Evolutionary conservation across 2,797 vertebrate genomes (phyloP).

Genomic region (Halcyon smyrnensis): DNA sequence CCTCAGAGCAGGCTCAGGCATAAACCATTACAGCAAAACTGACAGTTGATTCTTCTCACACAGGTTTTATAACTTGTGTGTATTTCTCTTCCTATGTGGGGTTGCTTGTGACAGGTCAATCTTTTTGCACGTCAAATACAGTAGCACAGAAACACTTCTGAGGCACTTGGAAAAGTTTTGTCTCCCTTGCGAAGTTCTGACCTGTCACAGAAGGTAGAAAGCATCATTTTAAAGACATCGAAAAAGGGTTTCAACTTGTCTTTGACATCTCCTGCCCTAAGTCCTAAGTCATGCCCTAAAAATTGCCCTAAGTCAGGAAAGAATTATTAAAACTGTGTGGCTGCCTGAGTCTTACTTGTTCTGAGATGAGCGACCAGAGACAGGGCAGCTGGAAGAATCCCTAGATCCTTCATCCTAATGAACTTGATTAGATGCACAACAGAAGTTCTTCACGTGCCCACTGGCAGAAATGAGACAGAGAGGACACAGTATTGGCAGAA

Average conservation of each 20-base stretch:
- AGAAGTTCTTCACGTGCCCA: background rate
- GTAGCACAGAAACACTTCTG: background rate
- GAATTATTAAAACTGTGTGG: background rate
- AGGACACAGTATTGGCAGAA: background rate
- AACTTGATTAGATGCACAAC: rapidly evolving
- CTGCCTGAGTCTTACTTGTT: background rate
- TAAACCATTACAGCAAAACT: background rate
- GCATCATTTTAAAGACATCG: background rate
- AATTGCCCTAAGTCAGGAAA: background rate
- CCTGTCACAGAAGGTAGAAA: background rate
- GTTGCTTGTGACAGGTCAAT: background rate
- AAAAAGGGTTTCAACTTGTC: background rate
- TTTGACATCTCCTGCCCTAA: background rate
- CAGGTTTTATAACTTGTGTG: background rate
- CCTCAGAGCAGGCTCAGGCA: background rate
- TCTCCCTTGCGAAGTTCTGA: background rate
- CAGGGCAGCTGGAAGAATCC: background rate
- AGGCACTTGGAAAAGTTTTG: background rate
- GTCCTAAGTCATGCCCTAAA: too few species aligned
- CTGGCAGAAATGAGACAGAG: background rate
- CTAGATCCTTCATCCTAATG: background rate
- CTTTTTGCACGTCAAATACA: background rate
- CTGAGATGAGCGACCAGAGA: background rate
- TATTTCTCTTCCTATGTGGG: background rate
- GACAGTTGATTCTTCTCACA: background rate